Base-by-base conservation (phyloP, 2,113 vertebrate species). In the Stigmatopora nigra region DNA sequence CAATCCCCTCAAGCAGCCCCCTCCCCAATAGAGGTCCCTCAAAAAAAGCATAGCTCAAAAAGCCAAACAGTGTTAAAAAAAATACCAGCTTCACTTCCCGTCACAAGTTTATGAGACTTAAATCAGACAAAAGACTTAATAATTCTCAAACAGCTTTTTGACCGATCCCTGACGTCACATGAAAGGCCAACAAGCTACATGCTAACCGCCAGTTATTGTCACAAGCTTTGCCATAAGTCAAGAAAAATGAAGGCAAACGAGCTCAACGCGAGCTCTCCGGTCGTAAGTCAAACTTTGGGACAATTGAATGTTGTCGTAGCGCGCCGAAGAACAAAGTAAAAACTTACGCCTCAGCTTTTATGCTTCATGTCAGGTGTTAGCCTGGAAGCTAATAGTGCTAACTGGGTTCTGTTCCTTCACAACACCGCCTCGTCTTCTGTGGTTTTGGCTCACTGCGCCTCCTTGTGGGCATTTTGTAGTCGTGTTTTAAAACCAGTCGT, bases 271-370 rank as follows among this genome's bases (percentile, higher is more conserved):
- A n/a, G 31, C 7, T 16, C 6, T 0, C 31, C 7, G 20, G 36
- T 20, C 13, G 1, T 1, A 14, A 20, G 1, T 20, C 3, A 20
- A 48, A 19, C 7, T 16, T 16, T 10, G 25, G 25, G n/a, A 35
- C 19, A 1, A 2, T 17, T 25, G 19, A 7, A 22, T 13, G 5
- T 53, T 53, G 22, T 31, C 25, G 5, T 6, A 0, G 49, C 7
- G 3, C 3, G 36, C 14, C 13, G 3, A 41, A 0, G n/a, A 67
- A 53, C 12, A 4, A 19, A 46, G 6, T 0, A 44, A 25, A 8
- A 46, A 77, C 87, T 90, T 83, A 89, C 88, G 68, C 70, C 78
- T 85, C 72, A 72, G 71, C 70, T 56, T 46, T 71, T 17, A 77
- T 63, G 59, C 64, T 2, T 78, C 82, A 84, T 86, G 70, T 81